A percentile compares a stretch with the other conserved stretches of the same genome.
Conservation (phyloP, 2,888 invertebrate species). For the Xanthia icteritia region DNA sequence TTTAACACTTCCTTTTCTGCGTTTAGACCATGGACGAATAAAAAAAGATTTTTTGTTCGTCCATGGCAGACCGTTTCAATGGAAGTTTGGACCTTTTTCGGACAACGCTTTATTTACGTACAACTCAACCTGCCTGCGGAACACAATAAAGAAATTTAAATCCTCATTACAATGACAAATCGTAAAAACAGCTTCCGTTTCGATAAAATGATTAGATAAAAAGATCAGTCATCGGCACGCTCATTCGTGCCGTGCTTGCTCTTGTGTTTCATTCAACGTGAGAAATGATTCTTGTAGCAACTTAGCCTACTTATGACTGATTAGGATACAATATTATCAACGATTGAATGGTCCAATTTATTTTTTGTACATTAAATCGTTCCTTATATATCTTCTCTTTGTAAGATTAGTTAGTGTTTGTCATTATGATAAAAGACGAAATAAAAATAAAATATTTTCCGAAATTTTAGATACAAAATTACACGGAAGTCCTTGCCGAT, state of each 20-base stretch:
- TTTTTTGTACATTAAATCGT: background rate
- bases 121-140: constrained; percentile 10
- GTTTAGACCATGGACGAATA: constrained; percentile 2
- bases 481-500: background rate
- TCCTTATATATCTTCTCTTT: background rate
- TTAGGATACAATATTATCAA: constrained; percentile 20
- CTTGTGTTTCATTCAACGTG: constrained; percentile 44
- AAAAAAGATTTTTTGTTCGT: too few relatives aligned
- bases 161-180: constrained; percentile 39
- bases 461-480: constrained; percentile 4
- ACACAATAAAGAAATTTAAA: background rate
- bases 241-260: constrained; percentile 9
- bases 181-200: constrained; percentile 55
- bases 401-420: background rate
- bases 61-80: background rate
- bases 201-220: constrained; percentile 58
- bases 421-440: background rate
- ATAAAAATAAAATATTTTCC: background rate
- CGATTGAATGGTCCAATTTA: background rate
- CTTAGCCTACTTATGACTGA: constrained; percentile 13
- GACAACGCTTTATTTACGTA: background rate
- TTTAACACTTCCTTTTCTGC: constrained; percentile 9
- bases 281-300: constrained; percentile 45
- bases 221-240: constrained; percentile 40
- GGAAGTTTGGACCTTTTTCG: background rate